A percentile compares a stretch with the other conserved stretches of the same genome.
Conservation (phyloP, 2,888 invertebrate genomes). For the Eupithecia subfuscata region DNA sequence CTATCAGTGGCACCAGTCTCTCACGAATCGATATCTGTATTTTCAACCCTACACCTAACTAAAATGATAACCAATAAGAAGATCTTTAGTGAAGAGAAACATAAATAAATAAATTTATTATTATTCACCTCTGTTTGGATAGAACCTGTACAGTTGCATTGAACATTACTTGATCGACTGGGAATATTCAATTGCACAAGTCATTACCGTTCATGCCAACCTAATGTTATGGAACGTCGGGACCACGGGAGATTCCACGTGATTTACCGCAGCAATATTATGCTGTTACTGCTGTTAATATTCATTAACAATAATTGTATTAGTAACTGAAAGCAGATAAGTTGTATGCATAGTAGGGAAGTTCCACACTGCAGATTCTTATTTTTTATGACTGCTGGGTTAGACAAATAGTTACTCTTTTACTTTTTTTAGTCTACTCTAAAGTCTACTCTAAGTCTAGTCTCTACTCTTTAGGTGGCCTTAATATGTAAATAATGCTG, state of each 20-base stretch:
- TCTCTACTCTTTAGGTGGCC: no score
- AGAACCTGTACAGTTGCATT: not conserved
- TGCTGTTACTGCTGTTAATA: constrained; percentile 29
- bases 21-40: no score
- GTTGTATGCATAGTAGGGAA: not conserved
- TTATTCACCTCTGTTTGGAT: not conserved
- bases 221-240: constrained; percentile 44
- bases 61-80: no score
- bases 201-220: constrained; percentile 41
- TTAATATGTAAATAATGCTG: no score
- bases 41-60: no score
- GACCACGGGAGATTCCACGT: constrained; percentile 18
- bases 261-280: constrained; percentile 29
- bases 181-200: constrained; percentile 41
- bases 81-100: no score
- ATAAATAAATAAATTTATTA: not conserved
- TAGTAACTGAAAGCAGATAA: not conserved
- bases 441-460: no score
- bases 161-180: constrained; percentile 20
- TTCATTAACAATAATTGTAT: constrained; percentile 14
- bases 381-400: no score
- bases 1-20: no score
- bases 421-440: no score
- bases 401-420: no score
- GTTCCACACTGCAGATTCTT: no score